phyloP scores from a whole-genome alignment of 2,888 invertebrate species.

The Gerris lacustris region DNA sequence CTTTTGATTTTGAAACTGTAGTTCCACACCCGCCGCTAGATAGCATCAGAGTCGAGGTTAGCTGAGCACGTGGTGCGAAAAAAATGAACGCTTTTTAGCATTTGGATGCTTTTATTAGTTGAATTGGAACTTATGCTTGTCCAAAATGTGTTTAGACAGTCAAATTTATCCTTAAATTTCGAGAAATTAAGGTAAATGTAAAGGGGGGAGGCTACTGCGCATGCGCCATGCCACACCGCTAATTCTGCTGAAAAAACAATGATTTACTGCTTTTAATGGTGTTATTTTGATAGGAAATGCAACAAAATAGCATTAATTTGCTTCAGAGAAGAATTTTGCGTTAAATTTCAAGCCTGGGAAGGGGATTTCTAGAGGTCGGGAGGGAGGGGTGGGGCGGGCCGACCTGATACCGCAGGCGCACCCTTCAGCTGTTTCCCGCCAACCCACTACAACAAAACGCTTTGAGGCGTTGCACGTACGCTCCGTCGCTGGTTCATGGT shows the following conservation, averaged over 20 bases:
- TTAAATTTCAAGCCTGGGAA: too few species aligned
- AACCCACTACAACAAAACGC: slow-evolving; percentile 52
- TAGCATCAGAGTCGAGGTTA: neutral
- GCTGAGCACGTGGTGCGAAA: neutral
- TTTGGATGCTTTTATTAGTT: neutral
- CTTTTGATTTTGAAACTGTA: neutral
- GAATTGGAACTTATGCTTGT: neutral
- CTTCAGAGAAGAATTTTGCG: too few species aligned
- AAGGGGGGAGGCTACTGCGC: neutral
- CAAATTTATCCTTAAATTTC: neutral
- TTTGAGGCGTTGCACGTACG: slow-evolving; percentile 39
- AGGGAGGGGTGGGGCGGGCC: neutral
- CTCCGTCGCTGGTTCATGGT: slow-evolving; percentile 29
- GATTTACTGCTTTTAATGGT: too few species aligned
- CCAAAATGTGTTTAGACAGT: neutral
- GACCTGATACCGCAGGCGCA: neutral
- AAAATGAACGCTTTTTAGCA: neutral
- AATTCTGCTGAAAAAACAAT: too few species aligned
- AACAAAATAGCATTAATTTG: too few species aligned
- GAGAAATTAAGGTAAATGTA: neutral
- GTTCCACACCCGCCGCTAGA: neutral
- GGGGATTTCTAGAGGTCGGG: neutral
- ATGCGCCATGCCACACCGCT: neutral
- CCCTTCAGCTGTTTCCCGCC: slow-evolving; percentile 53
- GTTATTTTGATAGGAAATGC: too few species aligned